phyloP scores from a whole-genome alignment of 2,113 vertebrate genomes.

The Rhynchomys soricoides region DNA sequence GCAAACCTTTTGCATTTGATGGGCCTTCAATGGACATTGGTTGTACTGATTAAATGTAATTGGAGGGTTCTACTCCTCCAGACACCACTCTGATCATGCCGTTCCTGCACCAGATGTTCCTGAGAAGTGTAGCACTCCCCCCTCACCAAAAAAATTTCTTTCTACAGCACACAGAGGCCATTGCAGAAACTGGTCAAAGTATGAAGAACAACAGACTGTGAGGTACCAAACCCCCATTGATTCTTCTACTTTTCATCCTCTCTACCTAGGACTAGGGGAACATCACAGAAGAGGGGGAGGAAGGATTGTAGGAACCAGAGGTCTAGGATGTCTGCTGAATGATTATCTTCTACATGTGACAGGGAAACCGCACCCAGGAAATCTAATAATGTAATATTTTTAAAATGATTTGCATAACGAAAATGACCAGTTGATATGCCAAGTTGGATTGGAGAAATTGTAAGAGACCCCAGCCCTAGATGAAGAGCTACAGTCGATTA shows the following conservation, averaged over 20 bases:
- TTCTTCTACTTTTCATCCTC: no score
- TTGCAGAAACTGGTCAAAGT: not conserved
- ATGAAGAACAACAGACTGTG: not conserved
- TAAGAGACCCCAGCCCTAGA: not conserved
- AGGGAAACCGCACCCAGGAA: not conserved
- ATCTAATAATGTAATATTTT: not conserved
- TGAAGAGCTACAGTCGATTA: not conserved
- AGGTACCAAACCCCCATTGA: not conserved
- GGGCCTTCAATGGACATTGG: not conserved
- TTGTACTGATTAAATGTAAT: slow-evolving; percentile 34
- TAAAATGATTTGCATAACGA: not conserved
- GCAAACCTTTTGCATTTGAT: slow-evolving; percentile 12
- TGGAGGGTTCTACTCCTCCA: not conserved
- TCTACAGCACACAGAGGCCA: not conserved
- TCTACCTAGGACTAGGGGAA: not conserved
- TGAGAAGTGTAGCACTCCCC: no score
- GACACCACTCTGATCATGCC: not conserved
- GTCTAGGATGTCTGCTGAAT: not conserved
- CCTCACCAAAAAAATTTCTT: not conserved
- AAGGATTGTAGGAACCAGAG: not conserved
- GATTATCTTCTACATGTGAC: not conserved
- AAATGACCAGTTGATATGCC: not conserved
- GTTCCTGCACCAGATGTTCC: not conserved
- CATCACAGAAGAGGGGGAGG: not conserved
- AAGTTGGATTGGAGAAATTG: not conserved